A percentile compares a stretch with the other conserved stretches of the same genome.
phyloP scores from a whole-genome alignment of 2,888 invertebrate genomes.

The Lacanobia wlatinum region DNA sequence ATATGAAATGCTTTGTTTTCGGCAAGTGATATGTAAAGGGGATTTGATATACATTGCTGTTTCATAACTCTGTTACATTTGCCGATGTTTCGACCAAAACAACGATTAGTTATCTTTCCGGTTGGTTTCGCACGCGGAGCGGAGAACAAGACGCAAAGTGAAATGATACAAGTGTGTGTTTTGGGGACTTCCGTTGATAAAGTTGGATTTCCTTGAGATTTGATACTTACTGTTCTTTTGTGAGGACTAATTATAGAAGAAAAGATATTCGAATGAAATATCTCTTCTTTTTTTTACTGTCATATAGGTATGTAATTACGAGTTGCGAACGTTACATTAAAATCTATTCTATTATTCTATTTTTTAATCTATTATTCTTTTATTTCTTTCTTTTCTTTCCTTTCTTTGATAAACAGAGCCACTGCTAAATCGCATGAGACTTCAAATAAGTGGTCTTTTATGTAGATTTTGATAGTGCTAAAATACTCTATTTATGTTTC shows the following conservation, averaged over 20 bases:
- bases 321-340: too few relatives aligned
- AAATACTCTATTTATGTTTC: too few relatives aligned
- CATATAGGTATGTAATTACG: too few relatives aligned
- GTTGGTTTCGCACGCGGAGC: slow-evolving; percentile 29
- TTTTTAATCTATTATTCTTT: too few relatives aligned
- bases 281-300: too few relatives aligned
- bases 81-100: slow-evolving; percentile 50
- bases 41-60: slow-evolving; percentile 55
- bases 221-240: not conserved
- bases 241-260: not conserved
- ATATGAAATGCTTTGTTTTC: slow-evolving; percentile 64
- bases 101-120: slow-evolving; percentile 50
- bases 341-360: too few relatives aligned
- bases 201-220: not conserved
- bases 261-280: not conserved
- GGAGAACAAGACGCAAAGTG: slow-evolving; percentile 9
- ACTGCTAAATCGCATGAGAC: too few relatives aligned
- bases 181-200: slow-evolving; percentile 3
- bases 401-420: too few relatives aligned
- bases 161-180: slow-evolving; percentile 9
- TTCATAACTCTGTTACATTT: slow-evolving; percentile 57
- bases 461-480: too few relatives aligned
- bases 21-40: slow-evolving; percentile 62
- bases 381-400: too few relatives aligned
- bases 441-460: too few relatives aligned